Base-by-base conservation (phyloP, 2,113 vertebrate genomes). In the Halichoerus grypus region DNA sequence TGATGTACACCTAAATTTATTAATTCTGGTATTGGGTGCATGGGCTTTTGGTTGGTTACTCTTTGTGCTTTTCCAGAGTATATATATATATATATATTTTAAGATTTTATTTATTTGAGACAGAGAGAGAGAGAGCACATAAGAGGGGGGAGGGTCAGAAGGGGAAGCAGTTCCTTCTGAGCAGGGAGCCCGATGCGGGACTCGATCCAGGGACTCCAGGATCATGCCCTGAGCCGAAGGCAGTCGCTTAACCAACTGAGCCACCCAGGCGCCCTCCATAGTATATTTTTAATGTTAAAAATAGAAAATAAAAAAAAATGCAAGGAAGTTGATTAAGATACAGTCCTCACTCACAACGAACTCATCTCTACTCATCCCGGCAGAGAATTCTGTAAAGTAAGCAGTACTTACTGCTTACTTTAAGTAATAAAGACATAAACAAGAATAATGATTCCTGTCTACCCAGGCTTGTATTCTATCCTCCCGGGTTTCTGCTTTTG, bases 221-320 rank as follows among this genome's bases (percentile, higher is more conserved):
- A 42, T 42, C 39, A 42, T 42, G 39, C 4, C 39, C 39, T 42
- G 39, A 42, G 39, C 39, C 39, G 39, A 42, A 42, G 39, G 39
- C 39, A 42, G 39, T 42, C 39, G 39, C 39, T 42, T 42, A 42
- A 5, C 39, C 39, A 5, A 42, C 39, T 42, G 4, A 42, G 39
- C 39, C 39, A 42, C 39, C 39, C 39, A 42, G 39, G 39, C 39
- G 39, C 39, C 39, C 39, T 42, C 39, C 74, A 61, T 1, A 11
- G 49, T 55, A 31, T 84, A 69, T 42, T 94, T 93, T 95, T 57
- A 91, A 76, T 88, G 63, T 42, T 33, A 36, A 91, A 55, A 57
- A 59, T 19, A 69, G 39, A 28, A 19, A 1, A 28, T 71, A 26
- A 22, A 57, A 24, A 88, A 91, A 57, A 69, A 19, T 46, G 46